Conservation (phyloP, 2,113 vertebrate species). For the Clinocottus analis region DNA sequence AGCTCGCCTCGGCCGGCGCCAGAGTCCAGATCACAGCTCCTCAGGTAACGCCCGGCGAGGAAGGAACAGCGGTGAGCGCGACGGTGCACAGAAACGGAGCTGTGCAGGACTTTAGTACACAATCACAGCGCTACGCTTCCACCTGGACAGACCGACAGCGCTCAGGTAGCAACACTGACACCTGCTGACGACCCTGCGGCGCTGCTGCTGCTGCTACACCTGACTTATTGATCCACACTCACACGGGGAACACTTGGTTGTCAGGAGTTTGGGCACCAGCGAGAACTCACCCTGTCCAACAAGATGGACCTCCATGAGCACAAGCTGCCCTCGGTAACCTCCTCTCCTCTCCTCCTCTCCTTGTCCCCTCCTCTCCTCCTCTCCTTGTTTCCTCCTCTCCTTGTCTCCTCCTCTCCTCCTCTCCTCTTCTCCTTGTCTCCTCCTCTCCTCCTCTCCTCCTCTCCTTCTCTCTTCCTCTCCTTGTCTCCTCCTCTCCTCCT, state of each 20-base stretch:
- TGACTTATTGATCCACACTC: background rate
- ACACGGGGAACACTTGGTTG: background rate
- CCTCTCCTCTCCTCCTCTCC: too few species aligned
- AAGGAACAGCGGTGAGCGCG: background rate
- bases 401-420: background rate
- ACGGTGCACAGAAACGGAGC: too few species aligned
- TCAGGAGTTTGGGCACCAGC: background rate
- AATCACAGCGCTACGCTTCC: too few species aligned
- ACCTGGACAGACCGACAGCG: too few species aligned
- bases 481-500: background rate
- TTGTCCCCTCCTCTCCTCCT: background rate
- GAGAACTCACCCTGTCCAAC: background rate
- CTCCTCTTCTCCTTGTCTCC: too few species aligned
- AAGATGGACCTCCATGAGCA: too few species aligned
- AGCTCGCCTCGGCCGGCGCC: background rate
- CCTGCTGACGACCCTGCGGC: too few species aligned
- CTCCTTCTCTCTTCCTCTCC: too few species aligned
- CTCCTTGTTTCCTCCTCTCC: too few species aligned
- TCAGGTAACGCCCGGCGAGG: constrained; percentile 28
- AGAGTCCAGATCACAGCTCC: constrained; percentile 10
- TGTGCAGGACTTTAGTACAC: too few species aligned
- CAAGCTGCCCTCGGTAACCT: background rate
- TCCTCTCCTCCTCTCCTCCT: background rate
- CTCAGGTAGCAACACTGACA: too few species aligned
- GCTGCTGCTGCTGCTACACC: too few species aligned